phyloP scores from a whole-genome alignment of 2,113 vertebrate species.

The Carassius auratus region DNA sequence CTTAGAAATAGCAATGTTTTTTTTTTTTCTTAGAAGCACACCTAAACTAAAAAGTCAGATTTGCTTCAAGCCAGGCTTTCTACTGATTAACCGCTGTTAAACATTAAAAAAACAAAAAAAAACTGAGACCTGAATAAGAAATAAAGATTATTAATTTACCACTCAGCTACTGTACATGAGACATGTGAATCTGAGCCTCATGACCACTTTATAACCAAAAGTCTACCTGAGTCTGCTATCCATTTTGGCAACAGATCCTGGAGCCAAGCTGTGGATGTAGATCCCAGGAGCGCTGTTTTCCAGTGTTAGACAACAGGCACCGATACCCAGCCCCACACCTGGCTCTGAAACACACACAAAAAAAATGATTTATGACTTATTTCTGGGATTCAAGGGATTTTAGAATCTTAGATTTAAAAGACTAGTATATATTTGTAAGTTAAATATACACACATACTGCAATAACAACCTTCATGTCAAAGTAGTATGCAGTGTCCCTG shows the following conservation, averaged over 20 bases:
- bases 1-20: not conserved
- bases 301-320: slow-evolving; percentile 87
- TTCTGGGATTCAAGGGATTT: not conserved
- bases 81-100: slow-evolving; percentile 19
- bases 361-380: slow-evolving; percentile 10
- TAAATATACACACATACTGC: not conserved
- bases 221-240: slow-evolving; percentile 89
- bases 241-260: slow-evolving; percentile 95
- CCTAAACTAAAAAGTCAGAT: not conserved
- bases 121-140: not conserved
- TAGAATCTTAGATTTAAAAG: not conserved
- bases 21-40: slow-evolving; percentile 4
- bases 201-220: not conserved
- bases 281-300: slow-evolving; percentile 90
- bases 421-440: not conserved
- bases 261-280: slow-evolving; percentile 93
- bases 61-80: not conserved
- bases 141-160: not conserved
- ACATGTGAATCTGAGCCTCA: not conserved
- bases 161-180: not conserved
- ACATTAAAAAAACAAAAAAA: not conserved
- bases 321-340: slow-evolving; percentile 91
- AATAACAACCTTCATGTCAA: slow-evolving; percentile 2
- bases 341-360: slow-evolving; percentile 76
- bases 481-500: not conserved